phyloP scores from a whole-genome alignment of 2,797 vertebrate genomes.

The Poecilia velifera region DNA sequence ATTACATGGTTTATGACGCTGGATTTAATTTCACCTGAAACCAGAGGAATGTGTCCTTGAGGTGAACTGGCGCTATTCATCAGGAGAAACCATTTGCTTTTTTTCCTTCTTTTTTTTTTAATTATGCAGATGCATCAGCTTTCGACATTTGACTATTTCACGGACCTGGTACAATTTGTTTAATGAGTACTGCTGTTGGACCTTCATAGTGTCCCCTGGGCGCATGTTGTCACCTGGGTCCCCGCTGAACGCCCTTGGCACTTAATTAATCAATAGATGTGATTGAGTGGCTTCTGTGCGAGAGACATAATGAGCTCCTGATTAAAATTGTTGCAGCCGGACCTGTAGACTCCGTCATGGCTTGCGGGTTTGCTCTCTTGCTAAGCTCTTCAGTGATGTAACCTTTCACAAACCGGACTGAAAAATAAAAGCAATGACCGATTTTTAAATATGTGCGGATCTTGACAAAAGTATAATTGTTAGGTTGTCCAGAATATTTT shows the following conservation, averaged over 20 bases:
- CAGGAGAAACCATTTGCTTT: slow-evolving; percentile 24
- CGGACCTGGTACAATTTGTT: slow-evolving; percentile 57
- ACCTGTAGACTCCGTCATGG: slow-evolving; percentile 34
- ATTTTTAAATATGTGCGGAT: background rate
- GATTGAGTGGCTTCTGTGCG: slow-evolving; percentile 70
- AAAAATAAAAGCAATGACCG: background rate
- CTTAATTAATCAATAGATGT: slow-evolving; percentile 76
- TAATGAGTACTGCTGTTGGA: slow-evolving; percentile 51
- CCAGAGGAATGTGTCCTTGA: slow-evolving; percentile 45
- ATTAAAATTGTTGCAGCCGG: slow-evolving; percentile 68
- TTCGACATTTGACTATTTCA: slow-evolving; percentile 33
- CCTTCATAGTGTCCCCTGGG: slow-evolving; percentile 41
- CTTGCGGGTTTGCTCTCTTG: slow-evolving; percentile 15
- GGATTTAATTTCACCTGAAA: slow-evolving; percentile 26
- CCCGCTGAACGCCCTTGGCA: slow-evolving; percentile 58
- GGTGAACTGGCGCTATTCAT: slow-evolving; percentile 31
- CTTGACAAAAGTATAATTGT: background rate
- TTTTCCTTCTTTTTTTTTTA: slow-evolving; percentile 27
- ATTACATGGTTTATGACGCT: slow-evolving; percentile 7
- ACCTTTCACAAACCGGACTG: slow-evolving; percentile 12
- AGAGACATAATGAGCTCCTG: slow-evolving; percentile 72
- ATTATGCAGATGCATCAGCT: slow-evolving; percentile 39
- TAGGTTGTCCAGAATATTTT: background rate
- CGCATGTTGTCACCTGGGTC: slow-evolving; percentile 57
- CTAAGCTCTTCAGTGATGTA: background rate